Evolutionary conservation across 2,113 vertebrate genomes (phyloP).

Genomic region (Bufo gargarizans): DNA sequence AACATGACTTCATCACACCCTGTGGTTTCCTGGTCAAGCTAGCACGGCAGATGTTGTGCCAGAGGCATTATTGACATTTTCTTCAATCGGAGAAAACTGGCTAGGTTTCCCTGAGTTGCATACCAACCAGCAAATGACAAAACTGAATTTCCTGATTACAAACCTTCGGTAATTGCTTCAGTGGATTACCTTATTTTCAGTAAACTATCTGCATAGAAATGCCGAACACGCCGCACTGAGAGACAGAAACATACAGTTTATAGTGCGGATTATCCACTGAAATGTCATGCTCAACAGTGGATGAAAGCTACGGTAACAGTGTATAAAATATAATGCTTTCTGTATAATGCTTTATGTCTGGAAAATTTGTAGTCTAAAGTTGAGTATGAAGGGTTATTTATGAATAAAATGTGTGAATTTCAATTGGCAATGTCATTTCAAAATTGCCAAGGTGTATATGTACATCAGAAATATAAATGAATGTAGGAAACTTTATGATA

Average conservation of each 20-base stretch:
- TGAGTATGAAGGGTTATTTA: neutral
- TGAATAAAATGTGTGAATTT: neutral
- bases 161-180: slow-evolving; percentile 25
- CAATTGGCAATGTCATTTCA: neutral
- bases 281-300: neutral
- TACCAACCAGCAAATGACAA: slow-evolving; percentile 26
- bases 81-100: slow-evolving; percentile 2
- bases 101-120: neutral
- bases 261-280: neutral
- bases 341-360: neutral
- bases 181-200: slow-evolving; percentile 50
- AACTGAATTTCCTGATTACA: slow-evolving; percentile 35
- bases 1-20: slow-evolving; percentile 18
- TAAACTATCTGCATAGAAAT: slow-evolving; percentile 41
- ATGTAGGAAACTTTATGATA: too few relatives aligned
- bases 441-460: too few relatives aligned
- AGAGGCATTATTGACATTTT: neutral
- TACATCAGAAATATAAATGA: too few relatives aligned
- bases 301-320: neutral
- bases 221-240: neutral
- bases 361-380: neutral
- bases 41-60: slow-evolving; percentile 23
- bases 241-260: neutral
- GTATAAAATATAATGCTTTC: neutral
- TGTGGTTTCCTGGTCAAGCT: slow-evolving; percentile 18